These are phyloP conservation scores for Crocodylus rhombifer DNA, from an alignment of 2,797 vertebrate genomes.

Conservation along the genomic window DNA sequence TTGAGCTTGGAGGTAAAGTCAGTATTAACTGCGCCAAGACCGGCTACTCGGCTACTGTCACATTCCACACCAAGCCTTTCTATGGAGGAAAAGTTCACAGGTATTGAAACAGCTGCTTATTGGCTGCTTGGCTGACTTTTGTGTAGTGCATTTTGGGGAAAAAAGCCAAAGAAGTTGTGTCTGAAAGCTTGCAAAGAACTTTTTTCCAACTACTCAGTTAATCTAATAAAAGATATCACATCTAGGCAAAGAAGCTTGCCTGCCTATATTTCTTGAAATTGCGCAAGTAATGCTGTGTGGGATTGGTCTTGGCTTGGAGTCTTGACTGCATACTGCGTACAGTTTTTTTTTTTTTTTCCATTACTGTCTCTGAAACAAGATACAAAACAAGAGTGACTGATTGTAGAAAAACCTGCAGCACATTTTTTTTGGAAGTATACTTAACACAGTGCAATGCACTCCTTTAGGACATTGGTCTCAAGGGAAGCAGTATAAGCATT, in stretches of 20 bases:
- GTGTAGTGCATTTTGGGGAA: neutral
- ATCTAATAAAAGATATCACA: too few species aligned
- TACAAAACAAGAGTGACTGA: too few species aligned
- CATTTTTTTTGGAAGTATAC: too few species aligned
- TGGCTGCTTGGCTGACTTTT: neutral
- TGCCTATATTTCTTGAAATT: neutral
- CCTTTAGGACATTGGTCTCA: too few species aligned
- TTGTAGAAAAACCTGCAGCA: too few species aligned
- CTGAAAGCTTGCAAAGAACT: too few species aligned
- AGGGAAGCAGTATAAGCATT: too few species aligned
- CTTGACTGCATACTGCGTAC: neutral
- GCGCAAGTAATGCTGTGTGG: neutral
- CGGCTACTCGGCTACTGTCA: constrained; percentile 91
- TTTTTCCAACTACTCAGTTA: too few species aligned
- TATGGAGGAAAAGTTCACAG: constrained; percentile 97
- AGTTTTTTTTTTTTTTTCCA: too few species aligned
- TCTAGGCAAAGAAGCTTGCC: too few species aligned
- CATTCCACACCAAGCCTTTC: constrained; percentile 97
- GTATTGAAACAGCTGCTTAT: constrained; percentile 65
- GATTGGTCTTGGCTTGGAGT: neutral
- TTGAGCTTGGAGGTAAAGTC: constrained; percentile 96
- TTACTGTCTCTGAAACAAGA: too few species aligned
- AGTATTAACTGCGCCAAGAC: constrained; percentile 92
- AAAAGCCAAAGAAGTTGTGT: neutral
- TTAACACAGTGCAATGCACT: too few species aligned